Base-by-base conservation (phyloP, 2,888 invertebrate genomes). In the Apamea crenata region DNA sequence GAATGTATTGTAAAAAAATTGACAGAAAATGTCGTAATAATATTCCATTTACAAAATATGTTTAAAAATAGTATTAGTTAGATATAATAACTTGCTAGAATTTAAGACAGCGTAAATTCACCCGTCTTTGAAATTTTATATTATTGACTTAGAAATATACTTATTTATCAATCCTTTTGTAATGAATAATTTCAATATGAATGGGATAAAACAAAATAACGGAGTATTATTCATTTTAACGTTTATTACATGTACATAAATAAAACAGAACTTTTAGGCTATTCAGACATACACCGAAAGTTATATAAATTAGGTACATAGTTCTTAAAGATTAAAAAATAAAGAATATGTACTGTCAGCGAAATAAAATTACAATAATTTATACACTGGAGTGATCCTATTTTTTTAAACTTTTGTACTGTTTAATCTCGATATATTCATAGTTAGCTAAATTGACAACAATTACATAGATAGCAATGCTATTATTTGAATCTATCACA, bases 41-140 rank as follows among this genome's bases (percentile, higher is more conserved):
- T 96, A 96, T 96, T 96, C 96, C 96, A 96, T 96, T 95, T 96
- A 96, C 96, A 96, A 96, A 95, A 94, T 96, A 96, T 94, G 93
- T 95, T 96, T 96, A 95, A 95, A 70, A 88, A 80, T 90, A 90
- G 90, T 93, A 93, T 91, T 89, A 89, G 87, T 91, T 96, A 95
- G 94, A 90, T 94, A 90, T 96, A 82, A 83, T 74, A 96, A 94
- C 91, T 94, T 93, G 92, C 91, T 96, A 96, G 95, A 89, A 87
- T 89, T 78, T 96, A 96, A 96, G 96, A 86, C 95, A 95, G 94
- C 96, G 94, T 96, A 95, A 96, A 96, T 95, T 96, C 96, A 96
- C 97, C 97, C 96, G 96, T 97, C 96, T 97, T 96, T 96, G 94
- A 97, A 96, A 94, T 96, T 97, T 97, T 97, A 96, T 97, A 97